Evolutionary conservation across 2,797 vertebrate species (phyloP).

Genomic region (Fistularia commersonii): DNA sequence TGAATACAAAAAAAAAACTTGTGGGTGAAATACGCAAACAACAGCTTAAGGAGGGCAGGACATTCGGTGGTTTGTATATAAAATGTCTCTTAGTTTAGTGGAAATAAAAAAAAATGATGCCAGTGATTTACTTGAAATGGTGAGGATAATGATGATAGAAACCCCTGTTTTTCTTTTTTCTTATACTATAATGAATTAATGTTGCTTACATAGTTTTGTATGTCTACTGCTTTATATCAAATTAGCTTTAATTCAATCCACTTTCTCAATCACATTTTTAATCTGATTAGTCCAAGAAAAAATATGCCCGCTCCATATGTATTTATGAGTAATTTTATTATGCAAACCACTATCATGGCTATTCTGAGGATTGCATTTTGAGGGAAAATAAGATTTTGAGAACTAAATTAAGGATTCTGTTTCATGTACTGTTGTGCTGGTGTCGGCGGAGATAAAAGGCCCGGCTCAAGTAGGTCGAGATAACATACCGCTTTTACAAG

Average conservation of each 20-base stretch:
- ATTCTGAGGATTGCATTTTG: slow-evolving; percentile 41
- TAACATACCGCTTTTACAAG: slow-evolving; percentile 38
- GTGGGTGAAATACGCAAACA: no score
- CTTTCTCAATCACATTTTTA: slow-evolving; percentile 44
- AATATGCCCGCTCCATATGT: slow-evolving; percentile 25
- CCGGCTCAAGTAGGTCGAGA: slow-evolving; percentile 30
- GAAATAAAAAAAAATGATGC: no score
- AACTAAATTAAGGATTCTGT: slow-evolving; percentile 60
- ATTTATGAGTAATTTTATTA: slow-evolving; percentile 45
- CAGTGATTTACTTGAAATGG: no score
- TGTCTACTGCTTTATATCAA: slow-evolving; percentile 1
- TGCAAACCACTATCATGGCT: slow-evolving; percentile 38
- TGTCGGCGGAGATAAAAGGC: slow-evolving; percentile 62
- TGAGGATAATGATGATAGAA: no score
- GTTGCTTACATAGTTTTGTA: no score
- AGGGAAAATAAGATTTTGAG: slow-evolving; percentile 55
- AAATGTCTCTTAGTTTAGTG: no score
- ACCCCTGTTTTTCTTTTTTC: no score
- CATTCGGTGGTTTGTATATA: no score
- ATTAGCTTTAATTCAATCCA: slow-evolving; percentile 41
- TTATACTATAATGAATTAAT: no score
- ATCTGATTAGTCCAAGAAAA: slow-evolving; percentile 33
- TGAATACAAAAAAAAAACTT: no score
- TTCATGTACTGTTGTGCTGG: slow-evolving; percentile 66
- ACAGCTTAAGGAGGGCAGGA: no score